Evolutionary conservation across 2,888 invertebrate species (phyloP), one percentile per base, ranked within the genome.

Genomic region (Drosophila phalerata): DNA sequence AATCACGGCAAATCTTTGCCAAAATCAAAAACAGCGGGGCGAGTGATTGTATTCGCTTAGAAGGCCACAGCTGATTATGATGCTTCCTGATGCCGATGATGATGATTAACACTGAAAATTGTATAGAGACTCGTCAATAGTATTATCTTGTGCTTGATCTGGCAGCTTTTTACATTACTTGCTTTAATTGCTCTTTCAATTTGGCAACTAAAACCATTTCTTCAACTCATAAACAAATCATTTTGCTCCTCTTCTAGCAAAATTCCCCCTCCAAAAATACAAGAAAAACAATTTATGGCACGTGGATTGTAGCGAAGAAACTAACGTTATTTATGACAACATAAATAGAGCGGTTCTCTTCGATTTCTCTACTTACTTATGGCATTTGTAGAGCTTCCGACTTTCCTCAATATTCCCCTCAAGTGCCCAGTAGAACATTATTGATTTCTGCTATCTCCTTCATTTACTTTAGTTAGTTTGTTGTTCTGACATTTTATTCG

Each of bases 141-240:
- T 9, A 51, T 52, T 28, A 55, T 78, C 61, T 68, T 81, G 68
- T 58, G 68, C 76, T 73, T 80, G 77, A 77, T 51, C 56, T 57
- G 62, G 22, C 8, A 8, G 61, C 40, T 15, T 34, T 52, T 61
- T 37, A 28, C 3, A 37, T 37, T 22, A 10, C 22, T 57, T 32
- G 51, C 42, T 28, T 15, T 8, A 17, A 38, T 6, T 32, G 13
- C 19, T 62, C 15, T 30, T 37, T 37, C 52, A 19, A 53, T 45
- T 19, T 4, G 22, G 37, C 52, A 15, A 45, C 47, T 47, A 38
- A 58, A 62, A 15, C 13, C 42, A 49, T 17, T 28, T 19, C 49
- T 62, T 72, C 34, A 37, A 42, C 19, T 37, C 55, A 77, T 63
- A 56, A 51, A 77, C 15, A 52, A 65, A 53, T n/a, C 37, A 53